A percentile compares a stretch with the other conserved stretches of the same genome.
Conservation (phyloP, 2,888 invertebrate species). For the Drosophila flavopinicola region DNA sequence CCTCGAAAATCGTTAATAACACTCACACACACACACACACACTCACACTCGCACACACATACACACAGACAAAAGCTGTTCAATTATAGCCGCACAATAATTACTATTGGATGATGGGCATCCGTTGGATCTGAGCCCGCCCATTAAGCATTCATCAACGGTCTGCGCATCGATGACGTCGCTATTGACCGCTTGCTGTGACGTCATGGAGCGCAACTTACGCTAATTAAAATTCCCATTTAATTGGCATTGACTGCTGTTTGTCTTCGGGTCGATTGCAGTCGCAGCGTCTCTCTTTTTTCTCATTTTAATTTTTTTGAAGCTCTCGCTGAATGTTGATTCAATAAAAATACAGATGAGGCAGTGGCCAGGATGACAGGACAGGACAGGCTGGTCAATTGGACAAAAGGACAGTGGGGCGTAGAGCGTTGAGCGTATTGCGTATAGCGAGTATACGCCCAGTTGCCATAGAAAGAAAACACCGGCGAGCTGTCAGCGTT, state of each 20-base stretch:
- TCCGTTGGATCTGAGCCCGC: neutral
- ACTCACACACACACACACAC: neutral
- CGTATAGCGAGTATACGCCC: no score
- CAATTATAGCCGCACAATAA: constrained; percentile 10
- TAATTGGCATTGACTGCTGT: constrained; percentile 77
- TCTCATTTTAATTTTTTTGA: constrained; percentile 22
- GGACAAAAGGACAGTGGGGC: constrained; percentile 12
- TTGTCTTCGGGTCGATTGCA: constrained; percentile 74
- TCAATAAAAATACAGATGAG: constrained; percentile 74
- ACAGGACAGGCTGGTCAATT: neutral
- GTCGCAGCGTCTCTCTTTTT: constrained; percentile 14
- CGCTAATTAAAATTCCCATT: constrained; percentile 82
- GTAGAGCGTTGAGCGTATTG: constrained; percentile 7
- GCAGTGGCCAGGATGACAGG: constrained; percentile 39
- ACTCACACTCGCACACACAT: no score
- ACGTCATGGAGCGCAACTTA: constrained; percentile 68
- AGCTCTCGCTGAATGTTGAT: constrained; percentile 65
- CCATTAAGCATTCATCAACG: constrained; percentile 5
- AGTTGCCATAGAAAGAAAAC: constrained; percentile 32
- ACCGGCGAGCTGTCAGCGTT: constrained; percentile 24
- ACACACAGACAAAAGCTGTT: neutral
- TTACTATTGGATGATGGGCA: neutral
- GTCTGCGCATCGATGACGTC: constrained; percentile 6
- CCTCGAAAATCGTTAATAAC: neutral
- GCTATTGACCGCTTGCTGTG: constrained; percentile 26